Percentiles rank a stretch among this genome's conserved stretches.
Evolutionary conservation across 35 echinoderm and acorn worm species (phyloP).

Genomic region (Holothuria glaberrima): DNA sequence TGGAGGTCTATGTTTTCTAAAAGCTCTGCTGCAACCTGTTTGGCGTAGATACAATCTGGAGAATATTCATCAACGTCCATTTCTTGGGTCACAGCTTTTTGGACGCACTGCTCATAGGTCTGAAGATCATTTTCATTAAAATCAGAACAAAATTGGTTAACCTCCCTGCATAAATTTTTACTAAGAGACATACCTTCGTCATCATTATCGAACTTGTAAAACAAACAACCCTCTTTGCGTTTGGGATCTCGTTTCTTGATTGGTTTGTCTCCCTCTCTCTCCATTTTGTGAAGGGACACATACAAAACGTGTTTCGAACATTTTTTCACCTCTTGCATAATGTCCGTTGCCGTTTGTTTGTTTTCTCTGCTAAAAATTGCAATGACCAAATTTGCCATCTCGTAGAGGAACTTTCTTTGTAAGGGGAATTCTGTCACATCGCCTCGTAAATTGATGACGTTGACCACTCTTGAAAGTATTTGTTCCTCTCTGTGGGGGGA

Average conservation of each 20-base stretch:
- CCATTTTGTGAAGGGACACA: not conserved
- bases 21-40: not conserved
- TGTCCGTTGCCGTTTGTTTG: not conserved
- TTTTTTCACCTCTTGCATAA: not conserved
- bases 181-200: conserved; percentile 4
- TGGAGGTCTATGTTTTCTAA: not conserved
- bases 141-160: no score
- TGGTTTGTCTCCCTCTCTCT: not conserved
- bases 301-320: not conserved
- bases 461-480: not conserved
- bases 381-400: conserved; percentile 13
- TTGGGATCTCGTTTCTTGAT: not conserved
- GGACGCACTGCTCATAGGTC: not conserved
- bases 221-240: not conserved
- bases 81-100: not conserved
- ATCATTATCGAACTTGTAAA: conserved; percentile 13
- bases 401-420: conserved; percentile 2
- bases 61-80: not conserved
- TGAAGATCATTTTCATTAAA: no score
- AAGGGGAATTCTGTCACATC: not conserved
- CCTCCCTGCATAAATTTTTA: not conserved
- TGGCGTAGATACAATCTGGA: not conserved
- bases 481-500: not conserved
- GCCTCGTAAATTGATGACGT: conserved; percentile 16
- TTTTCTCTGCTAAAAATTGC: conserved; percentile 1